Conservation (phyloP, 2,113 vertebrate genomes). For the Pycnonotus jocosus region DNA sequence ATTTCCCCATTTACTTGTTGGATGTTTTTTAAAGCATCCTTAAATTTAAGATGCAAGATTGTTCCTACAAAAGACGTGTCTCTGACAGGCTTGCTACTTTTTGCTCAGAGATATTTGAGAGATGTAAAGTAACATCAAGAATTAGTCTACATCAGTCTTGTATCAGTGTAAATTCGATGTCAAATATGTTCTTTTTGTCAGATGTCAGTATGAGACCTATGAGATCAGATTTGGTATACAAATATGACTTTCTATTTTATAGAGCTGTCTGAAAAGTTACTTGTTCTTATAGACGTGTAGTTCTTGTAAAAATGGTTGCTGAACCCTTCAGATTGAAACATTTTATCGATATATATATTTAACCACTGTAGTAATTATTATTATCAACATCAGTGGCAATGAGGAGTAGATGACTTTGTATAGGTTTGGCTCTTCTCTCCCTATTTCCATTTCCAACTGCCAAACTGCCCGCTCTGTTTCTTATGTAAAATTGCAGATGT, state of each 20-base stretch:
- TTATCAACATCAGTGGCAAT: constrained; percentile 69
- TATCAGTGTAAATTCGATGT: not conserved
- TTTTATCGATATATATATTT: not conserved
- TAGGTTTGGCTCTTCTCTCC: constrained; percentile 67
- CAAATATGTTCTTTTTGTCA: not conserved
- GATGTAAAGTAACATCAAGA: not conserved
- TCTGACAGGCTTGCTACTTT: not conserved
- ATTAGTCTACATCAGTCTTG: not conserved
- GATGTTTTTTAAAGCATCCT: not conserved
- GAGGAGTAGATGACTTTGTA: constrained; percentile 47
- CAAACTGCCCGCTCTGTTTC: constrained; percentile 75
- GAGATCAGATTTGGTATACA: not conserved
- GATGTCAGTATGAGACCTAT: not conserved
- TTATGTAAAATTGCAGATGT: constrained; percentile 86
- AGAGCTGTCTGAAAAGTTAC: not conserved
- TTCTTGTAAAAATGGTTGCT: not conserved
- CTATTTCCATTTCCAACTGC: constrained; percentile 69
- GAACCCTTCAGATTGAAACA: not conserved
- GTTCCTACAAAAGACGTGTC: not conserved
- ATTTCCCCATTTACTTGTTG: not conserved
- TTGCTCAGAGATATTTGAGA: not conserved
- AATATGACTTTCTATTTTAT: not conserved
- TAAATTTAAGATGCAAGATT: not conserved
- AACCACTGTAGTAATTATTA: constrained; percentile 33
- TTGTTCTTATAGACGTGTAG: not conserved